Evolutionary conservation across 30 jellyfish, hydroid and myxozoan species (phyloP), one percentile per base, ranked within the genome.

Genomic region (Aurelia sp.): DNA sequence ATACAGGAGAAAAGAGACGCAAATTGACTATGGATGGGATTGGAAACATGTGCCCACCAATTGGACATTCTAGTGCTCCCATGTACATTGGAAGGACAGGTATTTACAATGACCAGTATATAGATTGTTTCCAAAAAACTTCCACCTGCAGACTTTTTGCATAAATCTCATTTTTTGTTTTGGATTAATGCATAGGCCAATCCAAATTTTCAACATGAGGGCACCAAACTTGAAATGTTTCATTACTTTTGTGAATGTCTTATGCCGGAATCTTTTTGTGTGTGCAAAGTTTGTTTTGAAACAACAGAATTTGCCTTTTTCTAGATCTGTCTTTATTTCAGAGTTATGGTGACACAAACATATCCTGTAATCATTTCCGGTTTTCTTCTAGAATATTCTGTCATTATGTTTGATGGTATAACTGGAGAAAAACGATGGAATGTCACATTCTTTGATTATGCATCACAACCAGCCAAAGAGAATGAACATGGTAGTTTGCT

Each of bases 31-130:
- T 94, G 99, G 99, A 89, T 79, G 99, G 99, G 47, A 79, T 94
- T 13, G 99, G 94, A 47, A 89, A 79, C 48, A 94, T 94, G 99
- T 94, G 99, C 81, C 99, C 99, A 18, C 97, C 99, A 3, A 84
- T 89, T 74, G 96, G 93, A 30, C 81, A 77, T 40, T 47, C 35
- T 9, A 81, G 64, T 78, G 96, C 97, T 27, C 97, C 97, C 4
- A 40, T 94, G 44, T 89, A 94, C 89, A 94, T 94, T 27, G 99
- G 99, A 63, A 51, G 99, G 23, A 94, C 99, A 33, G 99, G 99
- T 94, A 55, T 3, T 67, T 72, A 23, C 48, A 19, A 33, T n/a
- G 17, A 41, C 8, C 13, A 41, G 13, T 8, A 41, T 44, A 44
- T 3, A 6, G 55, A 7, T 7, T 44, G 55, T 8, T 7, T 44